Conservation (phyloP, 2,113 vertebrate genomes). For the Ia io region DNA sequence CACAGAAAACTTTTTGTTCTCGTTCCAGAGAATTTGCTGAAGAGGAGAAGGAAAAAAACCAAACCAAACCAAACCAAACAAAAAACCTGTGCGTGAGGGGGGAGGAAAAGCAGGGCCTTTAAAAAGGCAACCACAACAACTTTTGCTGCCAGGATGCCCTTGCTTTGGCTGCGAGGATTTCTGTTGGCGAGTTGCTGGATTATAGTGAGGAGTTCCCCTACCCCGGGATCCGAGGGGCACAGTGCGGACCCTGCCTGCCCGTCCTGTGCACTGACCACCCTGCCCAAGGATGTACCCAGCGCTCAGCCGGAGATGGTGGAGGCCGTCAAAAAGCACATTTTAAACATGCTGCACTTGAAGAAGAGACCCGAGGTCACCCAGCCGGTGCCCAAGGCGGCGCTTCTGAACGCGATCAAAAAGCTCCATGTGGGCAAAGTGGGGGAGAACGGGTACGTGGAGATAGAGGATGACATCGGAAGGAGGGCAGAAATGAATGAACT, state of each 20-base stretch:
- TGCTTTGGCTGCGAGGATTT: conserved; percentile 86
- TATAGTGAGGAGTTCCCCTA: conserved; percentile 86
- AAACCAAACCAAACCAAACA: conserved; percentile 69
- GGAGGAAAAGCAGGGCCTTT: conserved; percentile 83
- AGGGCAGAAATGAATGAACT: conserved; percentile 85
- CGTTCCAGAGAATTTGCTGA: conserved; percentile 86
- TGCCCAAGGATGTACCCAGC: conserved; percentile 88
- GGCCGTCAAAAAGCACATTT: conserved; percentile 97
- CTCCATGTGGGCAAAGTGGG: conserved; percentile 96
- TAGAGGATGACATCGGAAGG: conserved; percentile 93
- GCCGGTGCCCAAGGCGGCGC: conserved; percentile 94
- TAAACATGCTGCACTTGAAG: conserved; percentile 95
- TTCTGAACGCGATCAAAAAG: conserved; percentile 97
- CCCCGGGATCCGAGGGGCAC: conserved; percentile 84
- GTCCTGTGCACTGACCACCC: conserved; percentile 89
- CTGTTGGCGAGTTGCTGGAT: conserved; percentile 86
- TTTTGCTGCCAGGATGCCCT: conserved; percentile 89
- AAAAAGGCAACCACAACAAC: conserved; percentile 84
- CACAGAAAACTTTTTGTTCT: conserved; percentile 89
- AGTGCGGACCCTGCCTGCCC: conserved; percentile 84
- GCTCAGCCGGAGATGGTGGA: conserved; percentile 93
- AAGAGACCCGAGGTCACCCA: conserved; percentile 98
- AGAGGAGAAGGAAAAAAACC: conserved; percentile 79
- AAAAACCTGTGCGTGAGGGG: conserved; percentile 81
- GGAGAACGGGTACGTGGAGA: conserved; percentile 95